Evolutionary conservation across 2,113 vertebrate genomes (phyloP).

Genomic region (Clarias magur): DNA sequence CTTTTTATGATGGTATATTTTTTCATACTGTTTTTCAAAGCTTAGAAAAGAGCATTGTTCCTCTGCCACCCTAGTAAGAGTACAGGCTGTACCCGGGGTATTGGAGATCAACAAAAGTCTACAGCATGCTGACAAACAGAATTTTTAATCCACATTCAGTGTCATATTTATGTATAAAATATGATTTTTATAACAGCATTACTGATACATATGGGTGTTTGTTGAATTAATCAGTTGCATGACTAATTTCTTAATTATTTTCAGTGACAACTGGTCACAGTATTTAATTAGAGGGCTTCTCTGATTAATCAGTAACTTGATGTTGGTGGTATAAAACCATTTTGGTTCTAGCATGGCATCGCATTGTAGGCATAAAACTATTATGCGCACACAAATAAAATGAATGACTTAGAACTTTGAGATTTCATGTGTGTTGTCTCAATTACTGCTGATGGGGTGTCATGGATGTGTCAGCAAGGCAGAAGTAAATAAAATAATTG

Average conservation of each 20-base stretch:
- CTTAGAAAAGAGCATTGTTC: constrained; percentile 40
- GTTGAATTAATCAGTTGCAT: background rate
- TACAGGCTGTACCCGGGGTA: background rate
- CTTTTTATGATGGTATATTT: constrained; percentile 25
- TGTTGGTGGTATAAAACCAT: background rate
- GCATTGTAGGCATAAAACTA: background rate
- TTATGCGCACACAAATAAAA: background rate
- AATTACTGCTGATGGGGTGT: too few species aligned
- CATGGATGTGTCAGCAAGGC: background rate
- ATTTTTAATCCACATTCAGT: too few species aligned
- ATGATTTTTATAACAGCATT: background rate
- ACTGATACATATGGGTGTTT: background rate
- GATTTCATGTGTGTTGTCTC: background rate
- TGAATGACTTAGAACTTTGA: too few species aligned
- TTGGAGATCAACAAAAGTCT: background rate
- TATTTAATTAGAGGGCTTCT: background rate
- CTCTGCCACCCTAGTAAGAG: constrained; percentile 1
- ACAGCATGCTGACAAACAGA: background rate
- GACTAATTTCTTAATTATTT: constrained; percentile 18
- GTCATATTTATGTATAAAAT: background rate
- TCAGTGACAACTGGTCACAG: background rate
- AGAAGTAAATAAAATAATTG: background rate
- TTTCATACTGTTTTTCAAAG: background rate
- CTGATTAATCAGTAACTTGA: background rate
- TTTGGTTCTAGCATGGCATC: background rate